Evolutionary conservation across 2,797 vertebrate species (phyloP).

Genomic region (Catamblyrhynchus diadema): DNA sequence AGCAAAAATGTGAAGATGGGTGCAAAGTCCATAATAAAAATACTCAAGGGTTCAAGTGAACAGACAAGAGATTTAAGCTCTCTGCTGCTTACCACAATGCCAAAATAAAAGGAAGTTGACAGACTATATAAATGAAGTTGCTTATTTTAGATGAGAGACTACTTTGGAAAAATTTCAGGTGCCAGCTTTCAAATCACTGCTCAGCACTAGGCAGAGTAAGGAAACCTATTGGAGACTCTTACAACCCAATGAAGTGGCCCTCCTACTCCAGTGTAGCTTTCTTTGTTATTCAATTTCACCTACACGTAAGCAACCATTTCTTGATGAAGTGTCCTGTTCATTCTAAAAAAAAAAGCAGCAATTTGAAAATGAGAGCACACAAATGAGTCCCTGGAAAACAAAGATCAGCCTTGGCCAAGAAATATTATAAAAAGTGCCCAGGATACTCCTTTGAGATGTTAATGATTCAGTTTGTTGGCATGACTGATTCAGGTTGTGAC

Average conservation of each 20-base stretch:
- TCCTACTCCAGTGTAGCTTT: rapidly evolving
- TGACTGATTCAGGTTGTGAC: background rate
- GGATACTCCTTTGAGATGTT: background rate
- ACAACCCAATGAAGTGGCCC: background rate
- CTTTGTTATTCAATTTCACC: background rate
- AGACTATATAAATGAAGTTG: background rate
- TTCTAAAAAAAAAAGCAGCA: background rate
- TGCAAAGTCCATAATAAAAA: background rate
- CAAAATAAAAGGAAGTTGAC: background rate
- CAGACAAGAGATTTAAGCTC: background rate
- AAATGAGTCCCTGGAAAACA: background rate
- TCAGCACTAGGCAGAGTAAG: background rate
- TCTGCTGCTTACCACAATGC: background rate
- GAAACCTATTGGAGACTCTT: background rate
- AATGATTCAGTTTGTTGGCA: background rate
- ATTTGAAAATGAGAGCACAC: background rate
- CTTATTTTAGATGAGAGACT: background rate
- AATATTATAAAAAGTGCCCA: background rate
- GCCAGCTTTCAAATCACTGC: background rate
- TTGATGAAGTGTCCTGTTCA: background rate
- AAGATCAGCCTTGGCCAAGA: background rate
- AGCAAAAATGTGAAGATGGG: background rate
- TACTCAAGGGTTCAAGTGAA: background rate
- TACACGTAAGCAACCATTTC: background rate
- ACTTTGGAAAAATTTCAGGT: background rate